Evolutionary conservation across 2,888 invertebrate genomes (phyloP), one percentile per base, ranked within the genome.

Genomic region (Agriopis aurantiaria): DNA sequence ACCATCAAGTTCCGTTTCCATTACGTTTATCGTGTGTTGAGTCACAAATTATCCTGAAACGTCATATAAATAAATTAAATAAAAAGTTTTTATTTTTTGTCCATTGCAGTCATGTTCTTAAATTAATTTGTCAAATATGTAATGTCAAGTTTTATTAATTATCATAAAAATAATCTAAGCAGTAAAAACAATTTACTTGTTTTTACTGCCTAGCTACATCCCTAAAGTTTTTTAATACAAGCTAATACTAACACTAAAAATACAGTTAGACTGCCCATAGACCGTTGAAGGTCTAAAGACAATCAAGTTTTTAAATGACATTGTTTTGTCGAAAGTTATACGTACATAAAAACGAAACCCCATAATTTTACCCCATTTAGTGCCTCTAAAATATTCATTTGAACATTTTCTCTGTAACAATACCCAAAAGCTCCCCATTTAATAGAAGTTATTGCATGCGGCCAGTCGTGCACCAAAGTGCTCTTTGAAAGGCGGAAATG

Each of bases 371-470:
- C 14, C 51, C 45, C 40, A 51, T 53, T 45, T 45, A 23, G 14
- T 41, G n/a, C 62, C 6, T 33, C 23, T 62, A 8, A 62, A 53
- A 53, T 62, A 62, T 62, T 62, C 53, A 62, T 53, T 51, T 12
- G 6, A 52, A 46, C 49, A n/a, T 40, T 56, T 46, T n/a, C 55
- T 33, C 63, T 68, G 40, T 53, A 62, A 63, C 59, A 64, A 40
- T 53, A 49, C 17, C 70, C 65, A 52, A 65, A 73, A 68, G 71
- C 69, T 68, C 51, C 52, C 71, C 62, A 73, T 76, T 73, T 67
- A 72, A 70, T 57, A 66, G 49, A 73, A 77, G 66, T 75, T 77
- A 77, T 72, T 73, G 76, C 69, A 71, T 63, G 65, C 17, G 69
- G 33, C 71, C 53, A 68, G 63, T 73, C 70, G 72, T 76, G 73